Percentiles rank a stretch among this genome's conserved stretches.
Evolutionary conservation across 2,113 vertebrate genomes (phyloP).

Genomic region (Sciurus niger): DNA sequence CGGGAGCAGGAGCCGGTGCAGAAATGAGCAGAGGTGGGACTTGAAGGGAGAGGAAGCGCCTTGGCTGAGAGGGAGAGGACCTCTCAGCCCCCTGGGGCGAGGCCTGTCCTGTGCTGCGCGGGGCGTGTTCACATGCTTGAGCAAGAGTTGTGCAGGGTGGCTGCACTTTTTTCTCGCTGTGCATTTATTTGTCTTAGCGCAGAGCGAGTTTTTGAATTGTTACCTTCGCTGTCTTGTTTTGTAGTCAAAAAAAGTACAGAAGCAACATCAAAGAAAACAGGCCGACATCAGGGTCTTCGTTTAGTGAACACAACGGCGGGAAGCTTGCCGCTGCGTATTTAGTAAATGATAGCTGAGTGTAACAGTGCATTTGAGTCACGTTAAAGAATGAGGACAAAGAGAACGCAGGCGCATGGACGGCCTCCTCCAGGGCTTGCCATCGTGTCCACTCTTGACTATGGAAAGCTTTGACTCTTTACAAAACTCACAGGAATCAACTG

Average conservation of each 20-base stretch:
- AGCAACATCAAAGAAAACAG: slow-evolving; percentile 37
- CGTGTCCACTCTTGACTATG: slow-evolving; percentile 50
- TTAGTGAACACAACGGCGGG: background rate
- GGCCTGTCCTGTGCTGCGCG: no score
- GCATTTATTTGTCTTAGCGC: slow-evolving; percentile 52
- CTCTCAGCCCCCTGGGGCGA: no score
- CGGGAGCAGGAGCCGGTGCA: background rate
- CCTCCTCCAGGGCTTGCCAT: background rate
- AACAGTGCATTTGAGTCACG: background rate
- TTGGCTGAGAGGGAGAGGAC: background rate
- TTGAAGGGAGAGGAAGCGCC: background rate
- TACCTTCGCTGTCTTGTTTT: slow-evolving; percentile 54
- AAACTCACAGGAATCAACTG: slow-evolving; percentile 36
- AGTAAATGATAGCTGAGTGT: slow-evolving; percentile 1
- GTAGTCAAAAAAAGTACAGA: background rate
- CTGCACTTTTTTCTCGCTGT: slow-evolving; percentile 44
- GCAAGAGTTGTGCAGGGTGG: slow-evolving; percentile 12
- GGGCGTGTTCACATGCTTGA: background rate
- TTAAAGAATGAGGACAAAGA: background rate
- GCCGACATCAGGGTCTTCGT: background rate
- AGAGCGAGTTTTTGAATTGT: slow-evolving; percentile 29
- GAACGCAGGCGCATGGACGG: background rate
- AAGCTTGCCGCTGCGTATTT: slow-evolving; percentile 54
- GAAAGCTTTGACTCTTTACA: slow-evolving; percentile 30
- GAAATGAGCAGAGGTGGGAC: background rate